Evolutionary conservation across 2,797 vertebrate genomes (phyloP).

Genomic region (Myotis findleyi): DNA sequence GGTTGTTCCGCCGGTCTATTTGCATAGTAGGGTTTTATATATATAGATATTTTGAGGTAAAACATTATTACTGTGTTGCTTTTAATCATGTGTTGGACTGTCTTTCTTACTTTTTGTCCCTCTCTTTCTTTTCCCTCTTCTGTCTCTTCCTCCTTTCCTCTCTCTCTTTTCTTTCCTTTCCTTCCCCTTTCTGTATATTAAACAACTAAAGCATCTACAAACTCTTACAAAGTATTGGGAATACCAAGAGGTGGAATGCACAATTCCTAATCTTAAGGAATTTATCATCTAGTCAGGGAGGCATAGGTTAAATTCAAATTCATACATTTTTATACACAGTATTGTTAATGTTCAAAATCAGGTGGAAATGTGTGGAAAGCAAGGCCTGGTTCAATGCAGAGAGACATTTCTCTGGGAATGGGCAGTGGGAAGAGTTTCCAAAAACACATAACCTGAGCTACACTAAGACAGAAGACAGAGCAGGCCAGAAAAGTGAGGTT

Average conservation of each 20-base stretch:
- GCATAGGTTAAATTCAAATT: not conserved
- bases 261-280: not conserved
- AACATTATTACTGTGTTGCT: not conserved
- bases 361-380: not conserved
- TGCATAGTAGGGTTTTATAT: too few species aligned
- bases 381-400: not conserved
- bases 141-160: not conserved
- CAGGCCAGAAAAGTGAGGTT: not conserved
- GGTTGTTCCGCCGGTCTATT: too few species aligned
- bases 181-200: not conserved
- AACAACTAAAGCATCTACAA: not conserved
- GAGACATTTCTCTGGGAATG: not conserved
- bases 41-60: not conserved
- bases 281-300: not conserved
- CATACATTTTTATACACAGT: not conserved
- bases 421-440: not conserved
- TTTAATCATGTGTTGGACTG: not conserved
- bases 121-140: not conserved
- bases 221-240: not conserved
- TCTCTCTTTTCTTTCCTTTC: not conserved
- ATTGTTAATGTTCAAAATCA: not conserved
- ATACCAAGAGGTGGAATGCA: not conserved
- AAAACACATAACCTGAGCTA: not conserved
- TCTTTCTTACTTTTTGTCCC: not conserved
- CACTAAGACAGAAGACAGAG: not conserved